Evolutionary conservation across 92 coral and sea anemone species (phyloP), one percentile per base, ranked within the genome.

Genomic region (Palythoa caribaeorum): DNA sequence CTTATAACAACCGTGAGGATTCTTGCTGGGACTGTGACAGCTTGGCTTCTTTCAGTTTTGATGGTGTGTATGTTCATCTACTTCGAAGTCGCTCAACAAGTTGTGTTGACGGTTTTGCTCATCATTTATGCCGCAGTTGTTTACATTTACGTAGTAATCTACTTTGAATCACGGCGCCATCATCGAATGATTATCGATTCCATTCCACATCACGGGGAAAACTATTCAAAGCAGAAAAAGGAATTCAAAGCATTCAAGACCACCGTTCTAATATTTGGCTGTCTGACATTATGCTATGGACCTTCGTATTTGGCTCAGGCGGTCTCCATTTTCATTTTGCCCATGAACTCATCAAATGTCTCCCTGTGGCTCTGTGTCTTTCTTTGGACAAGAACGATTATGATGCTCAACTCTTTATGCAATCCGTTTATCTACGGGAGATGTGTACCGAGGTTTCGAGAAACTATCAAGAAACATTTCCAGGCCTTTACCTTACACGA

Each of bases 341-440:
- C 73, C 8, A 21, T 35, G 14, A 68, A 68, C 10, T 68, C 38
- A 35, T 21, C 73, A 68, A 68, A 68, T 9, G 14, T 68, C 39
- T 68, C 38, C 38, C 10, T 5, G 2, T 68, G 73, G 73, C 10
- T 12, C 38, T 68, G 39, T 21, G 37, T 20, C 21, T 68, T 68
- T 20, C 73, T 68, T 12, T 68, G 73, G 73, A 12, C 38, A 20
- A 68, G 39, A 12, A 68, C 73, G 2, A 2, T 68, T 6, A 20
- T 68, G 73, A 68, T 68, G 73, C 9, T 21, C 1, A 68, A 68
- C 73, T 68, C 73, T 68, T 21, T 68, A 21, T 68, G 73, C 21
- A 68, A 68, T 19, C 39, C 13, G 19, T 68, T 21, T 19, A 19
- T 12, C 21, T 28, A 28, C 28, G 28, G 28, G 28, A 28, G 28